Percentiles rank a stretch among this genome's conserved stretches.
Conservation (phyloP, 1,140 invertebrate genomes). For the Philaenus spumarius region DNA sequence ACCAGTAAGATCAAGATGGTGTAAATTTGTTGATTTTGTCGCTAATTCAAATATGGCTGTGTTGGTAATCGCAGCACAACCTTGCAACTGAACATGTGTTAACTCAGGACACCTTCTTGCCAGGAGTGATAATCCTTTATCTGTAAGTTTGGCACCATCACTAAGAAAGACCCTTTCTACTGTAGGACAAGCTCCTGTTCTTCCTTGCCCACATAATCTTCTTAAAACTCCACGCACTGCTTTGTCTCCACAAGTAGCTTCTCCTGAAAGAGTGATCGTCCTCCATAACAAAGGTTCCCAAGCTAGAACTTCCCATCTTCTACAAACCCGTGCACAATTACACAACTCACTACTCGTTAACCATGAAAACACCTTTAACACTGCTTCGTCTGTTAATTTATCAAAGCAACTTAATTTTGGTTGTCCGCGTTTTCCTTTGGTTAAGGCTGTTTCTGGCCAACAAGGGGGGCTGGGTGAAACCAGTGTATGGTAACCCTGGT, state of each 20-base stretch:
- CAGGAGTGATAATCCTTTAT: slow-evolving; percentile 60
- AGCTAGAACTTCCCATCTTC: slow-evolving; percentile 70
- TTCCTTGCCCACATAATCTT: slow-evolving; percentile 49
- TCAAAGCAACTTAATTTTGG: slow-evolving; percentile 35
- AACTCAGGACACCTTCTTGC: slow-evolving; percentile 65
- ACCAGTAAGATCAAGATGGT: slow-evolving; percentile 70
- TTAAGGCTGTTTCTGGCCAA: slow-evolving; percentile 14
- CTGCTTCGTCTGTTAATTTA: slow-evolving; percentile 46
- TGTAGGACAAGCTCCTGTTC: slow-evolving; percentile 43
- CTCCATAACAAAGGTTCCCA: slow-evolving; percentile 76
- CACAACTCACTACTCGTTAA: slow-evolving; percentile 73
- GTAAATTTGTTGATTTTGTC: slow-evolving; percentile 57
- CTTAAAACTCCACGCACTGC: slow-evolving; percentile 57
- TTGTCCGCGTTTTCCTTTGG: slow-evolving; percentile 10
- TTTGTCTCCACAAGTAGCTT: slow-evolving; percentile 57
- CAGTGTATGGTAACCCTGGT: slow-evolving; percentile 69
- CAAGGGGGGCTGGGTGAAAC: slow-evolving; percentile 46
- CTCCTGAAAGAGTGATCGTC: slow-evolving; percentile 55
- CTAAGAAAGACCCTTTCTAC: slow-evolving; percentile 59
- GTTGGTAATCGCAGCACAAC: slow-evolving; percentile 60
- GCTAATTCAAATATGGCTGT: slow-evolving; percentile 56
- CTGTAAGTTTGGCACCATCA: slow-evolving; percentile 66
- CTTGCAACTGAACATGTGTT: slow-evolving; percentile 61
- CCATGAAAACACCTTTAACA: slow-evolving; percentile 60
- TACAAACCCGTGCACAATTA: slow-evolving; percentile 69